Conservation (phyloP, 2,888 invertebrate genomes). For the Tupiocoris notatus region DNA sequence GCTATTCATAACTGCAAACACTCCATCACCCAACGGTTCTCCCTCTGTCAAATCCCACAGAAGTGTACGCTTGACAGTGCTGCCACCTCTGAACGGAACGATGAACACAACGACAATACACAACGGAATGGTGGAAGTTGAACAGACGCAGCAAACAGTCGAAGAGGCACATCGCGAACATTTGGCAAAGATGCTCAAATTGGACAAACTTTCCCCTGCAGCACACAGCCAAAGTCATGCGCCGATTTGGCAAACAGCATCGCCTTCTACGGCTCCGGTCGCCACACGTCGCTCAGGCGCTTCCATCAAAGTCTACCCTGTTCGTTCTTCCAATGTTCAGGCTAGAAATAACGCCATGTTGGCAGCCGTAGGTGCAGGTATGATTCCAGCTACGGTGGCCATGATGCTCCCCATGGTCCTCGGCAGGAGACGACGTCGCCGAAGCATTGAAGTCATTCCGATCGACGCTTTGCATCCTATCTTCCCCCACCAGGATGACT, state of each 20-base stretch:
- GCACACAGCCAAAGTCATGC: neutral
- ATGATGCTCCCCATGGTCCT: constrained; percentile 77
- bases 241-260: neutral
- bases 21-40: constrained; percentile 47
- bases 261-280: neutral
- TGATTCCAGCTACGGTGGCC: constrained; percentile 78
- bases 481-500: neutral
- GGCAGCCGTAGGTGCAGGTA: constrained; percentile 74
- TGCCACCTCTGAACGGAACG: constrained; percentile 66
- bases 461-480: neutral
- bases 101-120: constrained; percentile 62
- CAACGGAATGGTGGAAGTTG: constrained; percentile 72
- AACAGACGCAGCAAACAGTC: constrained; percentile 53
- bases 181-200: constrained; percentile 50
- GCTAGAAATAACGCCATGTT: constrained; percentile 64
- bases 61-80: constrained; percentile 67
- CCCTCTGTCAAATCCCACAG: constrained; percentile 56
- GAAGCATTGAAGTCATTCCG: constrained; percentile 45
- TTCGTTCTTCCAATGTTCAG: constrained; percentile 42
- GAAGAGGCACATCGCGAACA: constrained; percentile 51
- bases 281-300: constrained; percentile 30
- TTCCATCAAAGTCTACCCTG: constrained; percentile 43
- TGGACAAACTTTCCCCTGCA: constrained; percentile 30
- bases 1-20: constrained; percentile 51
- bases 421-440: constrained; percentile 56